Conservation (phyloP, 37 sponge, comb jelly and placozoan genomes). For the Mnemiopsis leidyi region DNA sequence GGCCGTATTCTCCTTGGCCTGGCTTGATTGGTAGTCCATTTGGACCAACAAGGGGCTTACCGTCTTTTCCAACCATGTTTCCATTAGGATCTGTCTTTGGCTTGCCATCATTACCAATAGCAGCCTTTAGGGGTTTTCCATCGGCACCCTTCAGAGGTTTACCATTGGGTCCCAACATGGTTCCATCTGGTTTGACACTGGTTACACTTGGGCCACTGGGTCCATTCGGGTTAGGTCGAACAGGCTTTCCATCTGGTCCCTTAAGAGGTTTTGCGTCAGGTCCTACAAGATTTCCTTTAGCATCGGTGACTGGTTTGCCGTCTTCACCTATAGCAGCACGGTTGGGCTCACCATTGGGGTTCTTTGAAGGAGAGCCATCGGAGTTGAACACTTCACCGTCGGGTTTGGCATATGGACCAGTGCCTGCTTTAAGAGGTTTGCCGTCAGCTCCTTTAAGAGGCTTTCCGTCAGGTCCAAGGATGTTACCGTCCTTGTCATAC, state of each 20-base stretch:
- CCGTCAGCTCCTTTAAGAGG: slow-evolving; percentile 29
- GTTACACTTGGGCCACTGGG: slow-evolving; percentile 35
- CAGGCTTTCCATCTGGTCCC: slow-evolving; percentile 62
- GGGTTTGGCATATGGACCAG: slow-evolving; percentile 52
- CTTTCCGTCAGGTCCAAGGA: slow-evolving; percentile 60
- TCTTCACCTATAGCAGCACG: slow-evolving; percentile 14
- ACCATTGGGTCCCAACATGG: slow-evolving; percentile 41
- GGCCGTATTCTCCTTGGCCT: slow-evolving; percentile 50
- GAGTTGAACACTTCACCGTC: slow-evolving; percentile 54
- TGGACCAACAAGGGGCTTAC: slow-evolving; percentile 59
- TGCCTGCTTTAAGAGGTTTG: slow-evolving; percentile 44
- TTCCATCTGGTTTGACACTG: slow-evolving; percentile 37
- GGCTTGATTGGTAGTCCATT: slow-evolving; percentile 48
- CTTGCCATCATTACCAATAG: slow-evolving; percentile 54
- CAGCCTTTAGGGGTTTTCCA: slow-evolving; percentile 54
- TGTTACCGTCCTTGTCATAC: slow-evolving; percentile 46
- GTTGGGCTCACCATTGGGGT: slow-evolving; percentile 53
- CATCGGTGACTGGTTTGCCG: slow-evolving; percentile 50
- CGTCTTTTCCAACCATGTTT: slow-evolving; percentile 27
- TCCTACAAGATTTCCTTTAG: slow-evolving; percentile 55
- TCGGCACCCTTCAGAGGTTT: slow-evolving; percentile 56
- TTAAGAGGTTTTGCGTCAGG: slow-evolving; percentile 53
- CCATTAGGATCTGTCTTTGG: slow-evolving; percentile 41
- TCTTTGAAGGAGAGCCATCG: slow-evolving; percentile 39
- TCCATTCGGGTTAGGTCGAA: slow-evolving; percentile 57